Evolutionary conservation across 2,113 vertebrate species (phyloP).

Genomic region (Silurus asotus): DNA sequence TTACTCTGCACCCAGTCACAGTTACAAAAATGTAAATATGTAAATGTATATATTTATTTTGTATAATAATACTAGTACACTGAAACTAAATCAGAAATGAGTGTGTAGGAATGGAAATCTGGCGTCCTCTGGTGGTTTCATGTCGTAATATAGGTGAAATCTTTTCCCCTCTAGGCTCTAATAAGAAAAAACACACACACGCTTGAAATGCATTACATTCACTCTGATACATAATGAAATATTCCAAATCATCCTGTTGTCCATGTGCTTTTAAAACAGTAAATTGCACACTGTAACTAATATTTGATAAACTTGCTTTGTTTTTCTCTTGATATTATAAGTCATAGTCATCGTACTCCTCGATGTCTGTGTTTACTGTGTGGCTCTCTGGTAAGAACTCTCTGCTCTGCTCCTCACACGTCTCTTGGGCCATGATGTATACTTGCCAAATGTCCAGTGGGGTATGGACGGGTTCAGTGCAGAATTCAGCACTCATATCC

Average conservation of each 20-base stretch:
- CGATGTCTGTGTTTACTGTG: conserved; percentile 51
- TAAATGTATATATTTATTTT: no score
- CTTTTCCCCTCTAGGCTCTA: neutral
- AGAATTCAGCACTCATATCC: conserved; percentile 75
- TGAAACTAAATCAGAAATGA: neutral
- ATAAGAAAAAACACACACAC: neutral
- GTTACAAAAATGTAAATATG: no score
- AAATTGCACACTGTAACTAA: neutral
- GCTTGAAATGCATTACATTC: neutral
- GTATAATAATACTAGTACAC: no score
- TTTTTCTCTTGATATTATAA: neutral
- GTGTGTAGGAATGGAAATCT: neutral
- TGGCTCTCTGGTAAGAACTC: conserved; percentile 34
- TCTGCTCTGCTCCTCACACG: conserved; percentile 65
- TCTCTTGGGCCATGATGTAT: conserved; percentile 72
- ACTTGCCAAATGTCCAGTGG: conserved; percentile 78
- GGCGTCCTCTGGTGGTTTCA: neutral
- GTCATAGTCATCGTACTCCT: conserved; percentile 81
- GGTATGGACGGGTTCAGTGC: conserved; percentile 64
- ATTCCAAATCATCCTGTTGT: neutral
- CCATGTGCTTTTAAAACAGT: neutral
- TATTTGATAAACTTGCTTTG: neutral
- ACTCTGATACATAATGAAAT: neutral
- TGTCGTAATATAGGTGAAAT: neutral
- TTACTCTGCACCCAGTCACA: no score